Evolutionary conservation across 2,888 invertebrate species (phyloP).

Genomic region (Coleophora flavipennella): DNA sequence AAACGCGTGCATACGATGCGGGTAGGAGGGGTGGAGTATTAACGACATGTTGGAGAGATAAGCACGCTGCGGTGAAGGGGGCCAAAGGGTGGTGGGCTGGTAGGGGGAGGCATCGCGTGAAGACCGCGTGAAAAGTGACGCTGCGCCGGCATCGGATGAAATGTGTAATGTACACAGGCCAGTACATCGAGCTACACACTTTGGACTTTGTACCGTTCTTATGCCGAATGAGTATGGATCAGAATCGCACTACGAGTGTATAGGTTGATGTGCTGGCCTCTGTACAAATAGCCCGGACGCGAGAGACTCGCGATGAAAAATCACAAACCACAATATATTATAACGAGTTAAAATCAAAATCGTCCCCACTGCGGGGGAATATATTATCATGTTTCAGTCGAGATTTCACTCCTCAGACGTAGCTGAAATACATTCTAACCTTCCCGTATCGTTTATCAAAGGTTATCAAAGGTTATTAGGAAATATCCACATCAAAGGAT

Average conservation of each 20-base stretch:
- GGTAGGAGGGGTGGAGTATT: constrained; percentile 23
- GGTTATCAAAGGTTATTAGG: constrained; percentile 4
- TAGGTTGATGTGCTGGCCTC: too few species aligned
- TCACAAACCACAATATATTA: constrained; percentile 48
- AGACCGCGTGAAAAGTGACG: constrained; percentile 26
- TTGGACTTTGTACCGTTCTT: too few species aligned
- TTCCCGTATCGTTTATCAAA: too few species aligned
- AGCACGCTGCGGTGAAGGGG: constrained; percentile 18
- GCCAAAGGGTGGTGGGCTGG: not conserved
- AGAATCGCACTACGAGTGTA: too few species aligned
- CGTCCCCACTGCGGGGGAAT: not conserved
- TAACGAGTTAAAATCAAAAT: constrained; percentile 32
- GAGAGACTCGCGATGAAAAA: constrained; percentile 42
- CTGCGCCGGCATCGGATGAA: constrained; percentile 24
- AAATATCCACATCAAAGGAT: too few species aligned
- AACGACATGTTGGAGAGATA: constrained; percentile 30
- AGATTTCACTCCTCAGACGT: too few species aligned
- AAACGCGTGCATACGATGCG: constrained; percentile 26
- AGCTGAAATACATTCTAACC: too few species aligned
- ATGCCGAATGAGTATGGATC: too few species aligned
- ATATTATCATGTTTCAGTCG: too few species aligned
- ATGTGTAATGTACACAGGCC: too few species aligned
- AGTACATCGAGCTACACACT: too few species aligned
- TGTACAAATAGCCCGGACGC: constrained; percentile 30
- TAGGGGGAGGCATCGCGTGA: constrained; percentile 17